Base-by-base conservation (phyloP, 2,888 invertebrate genomes). In the Meiosimyza decipiens region DNA sequence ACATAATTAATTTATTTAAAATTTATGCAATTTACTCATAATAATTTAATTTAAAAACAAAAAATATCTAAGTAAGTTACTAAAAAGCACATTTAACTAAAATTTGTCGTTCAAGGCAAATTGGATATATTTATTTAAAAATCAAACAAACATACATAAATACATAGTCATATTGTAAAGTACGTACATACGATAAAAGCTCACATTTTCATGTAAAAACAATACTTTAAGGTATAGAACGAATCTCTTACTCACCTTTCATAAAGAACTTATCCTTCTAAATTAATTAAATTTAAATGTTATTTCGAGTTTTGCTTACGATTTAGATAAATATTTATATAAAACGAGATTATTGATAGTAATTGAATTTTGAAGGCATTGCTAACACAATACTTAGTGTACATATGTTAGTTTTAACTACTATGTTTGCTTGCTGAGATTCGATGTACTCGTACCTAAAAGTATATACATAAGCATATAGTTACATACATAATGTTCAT, bases 251-350 rank as follows among this genome's bases (percentile, higher is more conserved):
- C 6, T 9, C 40, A 40, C 9, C 40, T 40, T 9, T 40, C 9
- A 40, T 40, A 40, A 22, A 54, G 49, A 28, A 60, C 52, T 7
- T 51, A 52, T 55, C 15, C 22, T 16, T 59, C n/a, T 18, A 33
- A 70, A 62, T 62, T 52, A 70, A 50, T 67, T 55, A 69, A 50
- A 70, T 63, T 54, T 55, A 52, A 57, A 54, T 63, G 63, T 63
- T 70, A 63, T 63, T 70, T 70, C 7, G 22, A 70, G 22, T 70
- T 62, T 70, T 70, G 62, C 60, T 60, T 69, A 62, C 60, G n/a
- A 33, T 16, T 52, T 70, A 63, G 62, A 63, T n/a, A 63, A 40
- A 13, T 33, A 11, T 60, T 60, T 28, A 55, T 55, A 22, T 55
- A 55, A 55, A 11, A 55, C 3, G 55, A 55, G 18, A 11, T 55